Conservation (phyloP, 2,888 invertebrate species). For the Netelia inedita region DNA sequence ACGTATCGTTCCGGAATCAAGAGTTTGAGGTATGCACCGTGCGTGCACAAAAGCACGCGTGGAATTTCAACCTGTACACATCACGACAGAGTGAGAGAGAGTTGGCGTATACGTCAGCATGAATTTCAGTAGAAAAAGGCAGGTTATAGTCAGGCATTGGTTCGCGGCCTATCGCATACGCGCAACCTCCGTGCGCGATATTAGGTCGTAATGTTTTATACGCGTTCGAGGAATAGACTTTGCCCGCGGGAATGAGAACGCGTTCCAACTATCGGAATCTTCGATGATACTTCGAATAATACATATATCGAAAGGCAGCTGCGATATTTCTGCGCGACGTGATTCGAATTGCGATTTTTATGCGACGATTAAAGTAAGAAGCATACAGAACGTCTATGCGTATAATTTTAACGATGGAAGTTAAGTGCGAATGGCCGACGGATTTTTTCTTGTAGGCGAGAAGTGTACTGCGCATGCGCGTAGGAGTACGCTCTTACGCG, state of each 20-base stretch:
- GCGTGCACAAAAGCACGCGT: not conserved
- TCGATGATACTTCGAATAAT: slow-evolving; percentile 30
- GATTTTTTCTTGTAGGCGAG: too few relatives aligned
- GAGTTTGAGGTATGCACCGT: not conserved
- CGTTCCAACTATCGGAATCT: slow-evolving; percentile 12
- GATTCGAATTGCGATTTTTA: not conserved
- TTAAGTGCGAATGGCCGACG: not conserved
- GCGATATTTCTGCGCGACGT: not conserved
- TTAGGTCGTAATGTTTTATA: slow-evolving; percentile 41
- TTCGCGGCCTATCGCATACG: not conserved
- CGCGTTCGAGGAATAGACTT: slow-evolving; percentile 11
- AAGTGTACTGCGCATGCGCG: too few relatives aligned
- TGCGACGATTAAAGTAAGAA: not conserved
- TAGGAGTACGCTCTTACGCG: too few relatives aligned
- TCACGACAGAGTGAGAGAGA: too few relatives aligned
- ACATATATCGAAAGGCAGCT: not conserved
- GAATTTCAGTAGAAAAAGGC: slow-evolving; percentile 50
- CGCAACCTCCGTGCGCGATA: not conserved
- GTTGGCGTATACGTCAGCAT: slow-evolving; percentile 6
- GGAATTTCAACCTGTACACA: not conserved
- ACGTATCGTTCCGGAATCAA: not conserved
- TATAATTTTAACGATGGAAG: not conserved
- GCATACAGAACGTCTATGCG: not conserved
- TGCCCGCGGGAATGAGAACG: slow-evolving; percentile 12
- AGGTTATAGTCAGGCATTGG: slow-evolving; percentile 47